Evolutionary conservation across 1,140 invertebrate species (phyloP).

Genomic region (Drosophila novamexicana): DNA sequence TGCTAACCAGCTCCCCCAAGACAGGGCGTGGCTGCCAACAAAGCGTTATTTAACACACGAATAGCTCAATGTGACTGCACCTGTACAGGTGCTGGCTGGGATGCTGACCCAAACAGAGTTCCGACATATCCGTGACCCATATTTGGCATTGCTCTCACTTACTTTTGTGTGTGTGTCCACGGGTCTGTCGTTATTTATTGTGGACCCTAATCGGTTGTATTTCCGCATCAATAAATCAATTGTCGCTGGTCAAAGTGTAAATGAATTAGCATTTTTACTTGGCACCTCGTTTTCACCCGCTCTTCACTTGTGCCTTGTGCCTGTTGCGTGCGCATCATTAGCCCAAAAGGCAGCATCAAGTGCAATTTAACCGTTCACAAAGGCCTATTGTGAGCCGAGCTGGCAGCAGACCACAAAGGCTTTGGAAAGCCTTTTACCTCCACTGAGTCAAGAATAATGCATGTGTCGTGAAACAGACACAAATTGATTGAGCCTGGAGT

Average conservation of each 20-base stretch:
- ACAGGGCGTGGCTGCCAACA: conserved; percentile 18
- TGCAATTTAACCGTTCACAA: conserved; percentile 76
- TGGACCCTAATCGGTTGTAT: conserved; percentile 31
- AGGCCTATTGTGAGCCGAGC: conserved; percentile 66
- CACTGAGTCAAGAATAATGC: conserved; percentile 28
- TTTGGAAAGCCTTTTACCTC: conserved; percentile 58
- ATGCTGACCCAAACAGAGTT: conserved; percentile 5
- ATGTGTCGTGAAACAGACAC: conserved; percentile 50
- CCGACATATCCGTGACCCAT: conserved; percentile 39
- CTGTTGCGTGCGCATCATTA: conserved; percentile 69
- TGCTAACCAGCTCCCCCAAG: conserved; percentile 14
- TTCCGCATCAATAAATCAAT: conserved; percentile 68
- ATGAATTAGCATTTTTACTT: conserved; percentile 77
- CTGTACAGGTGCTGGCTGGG: conserved; percentile 16
- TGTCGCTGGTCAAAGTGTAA: conserved; percentile 59
- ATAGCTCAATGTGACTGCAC: conserved; percentile 14
- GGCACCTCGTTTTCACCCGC: not conserved
- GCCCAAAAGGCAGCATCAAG: conserved; percentile 71
- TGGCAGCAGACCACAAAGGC: conserved; percentile 16
- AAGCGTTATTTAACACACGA: conserved; percentile 49
- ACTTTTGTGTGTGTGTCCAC: conserved; percentile 23
- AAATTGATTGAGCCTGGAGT: conserved; percentile 70
- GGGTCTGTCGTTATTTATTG: conserved; percentile 45
- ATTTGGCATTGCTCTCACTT: conserved; percentile 48
- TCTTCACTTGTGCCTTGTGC: not conserved